Conservation (phyloP, 2,797 vertebrate species). For the Sternarchorhynchus goeldii region DNA sequence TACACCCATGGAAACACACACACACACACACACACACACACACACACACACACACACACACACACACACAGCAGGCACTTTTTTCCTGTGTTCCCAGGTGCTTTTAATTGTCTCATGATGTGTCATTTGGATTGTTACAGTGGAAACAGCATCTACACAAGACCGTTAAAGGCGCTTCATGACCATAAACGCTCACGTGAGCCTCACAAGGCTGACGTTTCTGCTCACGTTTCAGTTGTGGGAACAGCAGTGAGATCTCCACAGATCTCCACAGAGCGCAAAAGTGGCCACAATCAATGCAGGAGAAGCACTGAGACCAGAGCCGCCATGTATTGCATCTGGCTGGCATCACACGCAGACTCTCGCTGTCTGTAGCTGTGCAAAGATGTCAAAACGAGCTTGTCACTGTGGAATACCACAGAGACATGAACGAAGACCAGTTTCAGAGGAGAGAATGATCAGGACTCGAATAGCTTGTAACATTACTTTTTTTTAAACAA, state of each 20-base stretch:
- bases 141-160: background rate
- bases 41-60: conserved; percentile 24
- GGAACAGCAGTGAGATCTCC: no score
- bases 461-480: background rate
- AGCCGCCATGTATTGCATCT: background rate
- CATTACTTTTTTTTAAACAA: no score
- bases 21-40: conserved; percentile 25
- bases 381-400: background rate
- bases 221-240: background rate
- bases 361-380: background rate
- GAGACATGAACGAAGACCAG: background rate
- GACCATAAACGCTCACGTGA: conserved; percentile 6
- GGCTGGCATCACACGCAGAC: background rate
- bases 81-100: conserved; percentile 5
- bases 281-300: background rate
- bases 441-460: background rate
- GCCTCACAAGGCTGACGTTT: background rate
- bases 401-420: background rate
- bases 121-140: conserved; percentile 16
- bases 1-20: background rate
- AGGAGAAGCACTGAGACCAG: background rate
- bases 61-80: background rate
- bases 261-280: background rate
- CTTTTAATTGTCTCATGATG: conserved; percentile 32
- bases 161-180: conserved; percentile 31